Evolutionary conservation across 2,888 invertebrate species (phyloP), one percentile per base, ranked within the genome.

Genomic region (Tupiocoris notatus): DNA sequence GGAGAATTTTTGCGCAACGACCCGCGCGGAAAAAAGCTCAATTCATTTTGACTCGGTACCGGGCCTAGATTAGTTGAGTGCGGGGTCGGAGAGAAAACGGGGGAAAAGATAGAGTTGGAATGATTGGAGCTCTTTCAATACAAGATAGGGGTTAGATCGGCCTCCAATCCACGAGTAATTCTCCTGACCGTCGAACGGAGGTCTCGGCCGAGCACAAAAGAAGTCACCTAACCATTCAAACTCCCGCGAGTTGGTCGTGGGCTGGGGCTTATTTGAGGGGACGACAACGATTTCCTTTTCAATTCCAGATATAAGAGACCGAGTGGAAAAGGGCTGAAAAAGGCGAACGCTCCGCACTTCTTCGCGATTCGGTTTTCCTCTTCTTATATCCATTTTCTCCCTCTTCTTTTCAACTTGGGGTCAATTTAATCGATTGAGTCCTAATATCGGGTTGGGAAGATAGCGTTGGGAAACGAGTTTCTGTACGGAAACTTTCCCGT

Each of bases 201-300:
- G 17, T 59, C 20, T 20, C 20, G 59, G 17, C 20, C n/a, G 59
- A 59, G 24, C 61, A 70, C 70, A 70, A 70, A 70, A 70, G 70
- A 70, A 70, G 70, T 70, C 70, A 70, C 70, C 70, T 70, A 70
- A n/a, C 70, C 58, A 70, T 70, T 70, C 70, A 70, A 39, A 39
- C 59, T n/a, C 22, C 1, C 67, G 65, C 18, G 56, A 56, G 22
- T 54, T 21, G 67, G 54, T n/a, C 20, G 39, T 6, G 66, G 68
- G 59, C 24, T 67, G 67, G 67, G 70, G 54, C 54, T 70, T 54
- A 54, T 70, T 59, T 7, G 16, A 61, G 70, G 58, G 24, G 70
- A 70, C 58, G 70, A 70, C 70, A 70, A 22, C 70, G 70, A 70
- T 70, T 70, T 70, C 70, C 70, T 70, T 70, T 70, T 61, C 70